Conservation (phyloP, 1,140 invertebrate genomes). For the Kradibia gibbosae region DNA sequence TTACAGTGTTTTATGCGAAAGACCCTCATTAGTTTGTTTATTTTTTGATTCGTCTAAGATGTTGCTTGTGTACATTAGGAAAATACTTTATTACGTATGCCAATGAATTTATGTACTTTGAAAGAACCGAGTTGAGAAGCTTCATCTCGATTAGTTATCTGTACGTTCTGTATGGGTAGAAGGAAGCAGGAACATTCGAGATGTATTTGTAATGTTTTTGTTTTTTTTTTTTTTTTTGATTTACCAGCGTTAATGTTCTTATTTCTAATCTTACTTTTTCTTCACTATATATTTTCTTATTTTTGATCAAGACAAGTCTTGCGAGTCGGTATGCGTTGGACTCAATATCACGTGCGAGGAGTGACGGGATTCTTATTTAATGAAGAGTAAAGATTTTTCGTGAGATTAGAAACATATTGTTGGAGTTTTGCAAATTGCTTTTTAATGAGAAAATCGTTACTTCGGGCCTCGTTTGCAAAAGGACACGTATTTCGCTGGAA, state of each 20-base stretch:
- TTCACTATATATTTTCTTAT: background rate
- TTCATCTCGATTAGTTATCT: background rate
- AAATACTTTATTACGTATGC: background rate
- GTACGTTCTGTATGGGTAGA: background rate
- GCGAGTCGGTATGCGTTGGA: background rate
- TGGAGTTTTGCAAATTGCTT: background rate
- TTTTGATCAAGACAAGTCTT: background rate
- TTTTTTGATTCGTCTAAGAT: background rate
- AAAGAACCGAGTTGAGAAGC: background rate
- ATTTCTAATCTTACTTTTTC: no score
- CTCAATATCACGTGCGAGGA: background rate
- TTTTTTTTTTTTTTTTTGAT: background rate
- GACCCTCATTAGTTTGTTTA: background rate
- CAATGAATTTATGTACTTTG: background rate
- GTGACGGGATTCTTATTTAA: background rate
- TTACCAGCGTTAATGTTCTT: no score
- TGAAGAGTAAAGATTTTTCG: background rate
- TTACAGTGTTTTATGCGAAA: conserved; percentile 2
- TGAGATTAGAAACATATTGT: background rate
- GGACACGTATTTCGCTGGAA: background rate
- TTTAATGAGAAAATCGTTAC: background rate
- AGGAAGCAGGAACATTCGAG: background rate
- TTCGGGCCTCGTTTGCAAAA: background rate
- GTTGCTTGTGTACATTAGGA: background rate
- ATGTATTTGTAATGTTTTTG: background rate